Base-by-base conservation (phyloP, 1,140 invertebrate genomes). In the Parapsyche elsis region DNA sequence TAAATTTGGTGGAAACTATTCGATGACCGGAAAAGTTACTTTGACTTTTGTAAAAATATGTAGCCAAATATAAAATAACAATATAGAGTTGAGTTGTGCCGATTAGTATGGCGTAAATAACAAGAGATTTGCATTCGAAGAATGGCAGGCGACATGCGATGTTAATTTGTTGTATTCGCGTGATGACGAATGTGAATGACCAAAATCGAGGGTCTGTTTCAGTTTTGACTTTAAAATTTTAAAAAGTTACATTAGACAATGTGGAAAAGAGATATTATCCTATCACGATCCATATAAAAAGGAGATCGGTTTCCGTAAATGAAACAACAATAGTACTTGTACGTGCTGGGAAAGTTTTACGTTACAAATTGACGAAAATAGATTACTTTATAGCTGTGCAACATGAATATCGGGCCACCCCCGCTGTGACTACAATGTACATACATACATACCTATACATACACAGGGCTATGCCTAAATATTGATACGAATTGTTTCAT, bases 401-500 rank as follows among this genome's bases (percentile, higher is more conserved):
- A 71, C 77, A 79, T 71, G 77, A 64, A 79, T 45, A 21, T 23
- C 59, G n/a, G 23, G 7, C 30, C 30, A 38, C 30, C 30, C 30
- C 30, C 30, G 2, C 30, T 38, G 7, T 38, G 30, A 38, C 30
- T 38, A 38, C 1, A 38, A 38, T 38, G 30, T 38, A 38, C 7
- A 7, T 38, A 38, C 30, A 38, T 38, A 38, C 2, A 38, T 38
- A 38, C 7, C 1, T 38, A 38, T 7, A 38, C 30, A 38, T n/a
- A n/a, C n/a, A n/a, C n/a, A n/a, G n/a, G n/a, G n/a, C 30, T 45
- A 2, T n/a, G 53, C 57, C 67, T 78, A 30, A 67, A 71, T 61
- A 46, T 49, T 79, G 64, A 71, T 70, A 78, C 76, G 71, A 71
- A 79, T 71, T 49, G 77, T 79, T 79, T 46, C 59, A 79, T 79